Conservation (phyloP, 2,797 vertebrate species). For the Sternarchorhynchus goeldii region DNA sequence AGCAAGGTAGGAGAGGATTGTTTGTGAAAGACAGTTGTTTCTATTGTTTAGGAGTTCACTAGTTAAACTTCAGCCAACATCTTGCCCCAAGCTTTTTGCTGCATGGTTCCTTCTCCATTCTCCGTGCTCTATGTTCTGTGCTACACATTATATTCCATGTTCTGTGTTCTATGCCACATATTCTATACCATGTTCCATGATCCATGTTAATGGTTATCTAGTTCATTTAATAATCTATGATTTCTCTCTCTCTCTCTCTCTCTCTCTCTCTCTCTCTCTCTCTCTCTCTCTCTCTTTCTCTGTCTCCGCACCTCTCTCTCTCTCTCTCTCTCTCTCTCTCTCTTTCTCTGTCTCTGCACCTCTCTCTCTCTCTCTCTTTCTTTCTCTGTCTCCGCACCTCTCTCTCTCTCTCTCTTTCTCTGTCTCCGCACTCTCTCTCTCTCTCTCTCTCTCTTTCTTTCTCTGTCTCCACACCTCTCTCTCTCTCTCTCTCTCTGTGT, state of each 20-base stretch:
- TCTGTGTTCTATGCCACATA: not conserved
- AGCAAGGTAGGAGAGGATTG: constrained; percentile 75
- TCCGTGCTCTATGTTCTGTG: too few relatives aligned
- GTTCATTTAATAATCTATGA: too few relatives aligned
- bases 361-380: too few relatives aligned
- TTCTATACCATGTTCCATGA: not conserved
- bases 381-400: too few relatives aligned
- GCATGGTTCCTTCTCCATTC: not conserved
- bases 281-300: not conserved
- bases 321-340: too few relatives aligned
- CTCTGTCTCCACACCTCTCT: constrained; percentile 11
- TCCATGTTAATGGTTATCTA: not conserved
- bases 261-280: constrained; percentile 21
- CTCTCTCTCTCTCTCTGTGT: constrained; percentile 17
- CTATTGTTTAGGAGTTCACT: constrained; percentile 23
- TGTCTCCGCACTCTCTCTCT: not conserved
- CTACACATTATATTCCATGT: not conserved
- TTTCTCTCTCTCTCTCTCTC: constrained; percentile 17
- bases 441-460: too few relatives aligned
- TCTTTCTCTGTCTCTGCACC: too few relatives aligned
- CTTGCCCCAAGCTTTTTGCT: constrained; percentile 25
- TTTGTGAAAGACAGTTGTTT: constrained; percentile 38
- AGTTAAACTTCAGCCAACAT: constrained; percentile 8
- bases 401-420: constrained; percentile 23
- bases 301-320: too few relatives aligned